Evolutionary conservation across 2,797 vertebrate species (phyloP).

Genomic region (Odontamblyopus rebecca): DNA sequence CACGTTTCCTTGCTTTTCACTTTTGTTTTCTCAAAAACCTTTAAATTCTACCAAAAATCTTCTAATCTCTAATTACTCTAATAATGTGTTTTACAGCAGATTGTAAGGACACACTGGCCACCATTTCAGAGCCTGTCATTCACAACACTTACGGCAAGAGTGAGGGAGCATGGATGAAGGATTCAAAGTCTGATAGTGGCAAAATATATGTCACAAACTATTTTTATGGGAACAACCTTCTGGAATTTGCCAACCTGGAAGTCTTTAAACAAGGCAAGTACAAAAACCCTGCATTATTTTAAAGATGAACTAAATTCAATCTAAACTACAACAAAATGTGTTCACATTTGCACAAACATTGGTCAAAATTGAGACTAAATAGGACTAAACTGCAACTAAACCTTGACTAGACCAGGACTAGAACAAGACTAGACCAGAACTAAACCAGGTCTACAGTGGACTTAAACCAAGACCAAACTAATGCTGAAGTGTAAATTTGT

Average conservation of each 20-base stretch:
- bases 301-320: background rate
- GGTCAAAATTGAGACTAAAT: too few relatives aligned
- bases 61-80: background rate
- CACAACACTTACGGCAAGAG: slow-evolving; percentile 92
- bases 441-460: too few relatives aligned
- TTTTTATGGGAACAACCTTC: slow-evolving; percentile 92
- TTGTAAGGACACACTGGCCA: slow-evolving; percentile 95
- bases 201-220: slow-evolving; percentile 94
- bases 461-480: background rate
- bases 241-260: slow-evolving; percentile 93
- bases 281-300: background rate
- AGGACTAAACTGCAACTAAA: too few relatives aligned
- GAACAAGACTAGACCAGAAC: too few relatives aligned
- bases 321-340: background rate
- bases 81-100: slow-evolving; percentile 73
- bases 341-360: too few relatives aligned
- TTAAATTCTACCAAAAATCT: background rate
- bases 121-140: slow-evolving; percentile 88
- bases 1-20: background rate
- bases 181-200: slow-evolving; percentile 86
- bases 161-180: slow-evolving; percentile 99
- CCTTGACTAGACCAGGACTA: too few relatives aligned
- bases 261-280: slow-evolving; percentile 92
- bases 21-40: background rate
- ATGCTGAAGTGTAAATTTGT: background rate